These are phyloP conservation scores for Seriola rivoliana DNA, from an alignment of 2,113 vertebrate genomes.

Conservation along the genomic window DNA sequence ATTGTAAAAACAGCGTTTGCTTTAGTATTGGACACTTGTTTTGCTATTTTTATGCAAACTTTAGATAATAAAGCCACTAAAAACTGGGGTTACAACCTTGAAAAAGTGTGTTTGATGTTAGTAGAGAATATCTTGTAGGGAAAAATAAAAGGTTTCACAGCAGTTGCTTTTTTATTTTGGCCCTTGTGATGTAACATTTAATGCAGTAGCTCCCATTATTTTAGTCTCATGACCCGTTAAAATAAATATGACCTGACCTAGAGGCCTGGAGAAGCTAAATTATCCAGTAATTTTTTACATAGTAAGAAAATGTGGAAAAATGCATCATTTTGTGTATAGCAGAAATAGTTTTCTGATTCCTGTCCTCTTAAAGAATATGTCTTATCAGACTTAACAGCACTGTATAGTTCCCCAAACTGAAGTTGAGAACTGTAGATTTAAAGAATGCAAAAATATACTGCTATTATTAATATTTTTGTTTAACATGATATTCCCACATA, in stretches of 20 bases:
- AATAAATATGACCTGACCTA: neutral
- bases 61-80: slow-evolving; percentile 3
- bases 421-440: neutral
- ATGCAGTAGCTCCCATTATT: neutral
- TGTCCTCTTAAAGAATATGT: neutral
- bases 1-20: neutral
- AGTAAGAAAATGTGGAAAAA: neutral
- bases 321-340: neutral
- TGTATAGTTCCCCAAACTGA: neutral
- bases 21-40: neutral
- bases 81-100: neutral
- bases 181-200: neutral
- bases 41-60: neutral
- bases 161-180: neutral
- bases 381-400: too few species aligned
- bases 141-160: neutral
- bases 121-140: neutral
- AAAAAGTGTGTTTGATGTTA: neutral
- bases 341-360: neutral
- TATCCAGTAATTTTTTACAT: neutral
- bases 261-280: neutral
- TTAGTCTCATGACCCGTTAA: neutral
- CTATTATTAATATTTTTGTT: too few species aligned
- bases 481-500: too few species aligned
- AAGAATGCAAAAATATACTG: too few species aligned